These are phyloP conservation scores for Neolamprologus kungweensis DNA, from an alignment of 2,113 vertebrate species.

Conservation along the genomic window DNA sequence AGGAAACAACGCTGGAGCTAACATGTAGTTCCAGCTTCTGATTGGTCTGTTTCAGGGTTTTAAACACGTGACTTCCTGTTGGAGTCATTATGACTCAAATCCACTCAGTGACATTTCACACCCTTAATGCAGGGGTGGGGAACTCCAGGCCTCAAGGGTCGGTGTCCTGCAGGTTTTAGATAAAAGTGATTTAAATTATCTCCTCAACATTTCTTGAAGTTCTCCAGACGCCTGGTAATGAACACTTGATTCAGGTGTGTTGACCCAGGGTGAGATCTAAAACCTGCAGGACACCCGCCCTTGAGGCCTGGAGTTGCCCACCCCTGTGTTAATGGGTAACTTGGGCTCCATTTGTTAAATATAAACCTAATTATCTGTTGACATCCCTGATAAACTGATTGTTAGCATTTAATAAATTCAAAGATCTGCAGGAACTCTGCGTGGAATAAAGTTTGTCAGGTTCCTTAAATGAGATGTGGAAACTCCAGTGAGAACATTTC, in stretches of 20 bases:
- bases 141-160: accelerated
- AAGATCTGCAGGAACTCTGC: neutral
- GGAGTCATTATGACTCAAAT: neutral
- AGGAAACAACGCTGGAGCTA: accelerated
- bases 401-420: neutral
- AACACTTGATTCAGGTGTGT: accelerated
- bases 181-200: neutral
- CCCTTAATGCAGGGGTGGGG: accelerated
- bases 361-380: neutral
- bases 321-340: neutral
- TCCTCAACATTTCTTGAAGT: neutral
- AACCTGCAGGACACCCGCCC: accelerated
- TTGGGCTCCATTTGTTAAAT: neutral
- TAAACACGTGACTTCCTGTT: neutral
- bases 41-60: neutral
- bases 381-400: accelerated
- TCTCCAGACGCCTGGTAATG: neutral
- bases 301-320: neutral
- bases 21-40: neutral
- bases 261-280: neutral
- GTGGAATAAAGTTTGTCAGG: neutral
- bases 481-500: neutral
- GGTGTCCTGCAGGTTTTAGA: neutral
- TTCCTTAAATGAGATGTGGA: neutral
- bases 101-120: neutral